Evolutionary conservation across 2,797 vertebrate species (phyloP).

Genomic region (Jordanella pulchra): DNA sequence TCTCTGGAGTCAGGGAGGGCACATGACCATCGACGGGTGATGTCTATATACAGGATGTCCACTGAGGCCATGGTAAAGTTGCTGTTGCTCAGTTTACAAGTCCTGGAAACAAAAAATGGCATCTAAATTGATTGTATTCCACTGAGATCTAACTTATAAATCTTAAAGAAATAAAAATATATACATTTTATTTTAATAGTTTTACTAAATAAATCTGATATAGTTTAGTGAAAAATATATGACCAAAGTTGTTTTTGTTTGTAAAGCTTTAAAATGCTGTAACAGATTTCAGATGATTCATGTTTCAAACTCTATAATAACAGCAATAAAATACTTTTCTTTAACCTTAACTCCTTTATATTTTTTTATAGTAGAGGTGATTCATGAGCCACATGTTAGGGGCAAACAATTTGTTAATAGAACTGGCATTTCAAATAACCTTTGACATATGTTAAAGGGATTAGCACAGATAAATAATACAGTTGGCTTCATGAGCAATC

Average conservation of each 20-base stretch:
- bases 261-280: background rate
- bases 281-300: no score
- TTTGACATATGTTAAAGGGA: no score
- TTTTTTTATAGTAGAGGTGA: background rate
- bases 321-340: no score
- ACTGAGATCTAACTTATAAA: background rate
- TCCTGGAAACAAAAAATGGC: constrained; percentile 72
- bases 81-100: constrained; percentile 90
- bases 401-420: no score
- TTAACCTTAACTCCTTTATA: no score
- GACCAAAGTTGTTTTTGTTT: background rate
- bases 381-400: background rate
- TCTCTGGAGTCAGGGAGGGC: constrained; percentile 83
- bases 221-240: background rate
- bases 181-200: background rate
- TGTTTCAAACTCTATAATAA: no score
- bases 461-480: no score
- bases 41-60: constrained; percentile 97
- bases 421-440: no score
- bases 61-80: constrained; percentile 92
- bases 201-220: background rate
- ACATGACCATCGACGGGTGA: constrained; percentile 90
- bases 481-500: no score
- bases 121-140: background rate
- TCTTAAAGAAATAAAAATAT: background rate